Evolutionary conservation across 2,888 invertebrate species (phyloP), one percentile per base, ranked within the genome.

Genomic region (Drosophila siamana): DNA sequence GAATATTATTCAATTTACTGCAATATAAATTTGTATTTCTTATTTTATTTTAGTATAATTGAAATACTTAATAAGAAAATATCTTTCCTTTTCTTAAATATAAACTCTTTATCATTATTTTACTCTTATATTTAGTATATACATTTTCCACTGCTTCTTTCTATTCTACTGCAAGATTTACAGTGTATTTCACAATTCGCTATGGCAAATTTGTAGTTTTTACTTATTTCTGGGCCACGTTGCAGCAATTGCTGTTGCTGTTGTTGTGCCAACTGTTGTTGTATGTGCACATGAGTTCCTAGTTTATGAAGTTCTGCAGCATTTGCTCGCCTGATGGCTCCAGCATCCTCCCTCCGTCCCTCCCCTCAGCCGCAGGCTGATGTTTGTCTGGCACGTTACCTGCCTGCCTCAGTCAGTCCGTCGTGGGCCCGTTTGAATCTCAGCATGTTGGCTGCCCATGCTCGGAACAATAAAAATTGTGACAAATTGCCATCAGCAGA

Each of bases 221-320:
- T 13, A 6, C 13, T 63, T 46, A 56, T 44, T 68, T 77, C 63
- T 47, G 60, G n/a, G 43, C 47, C 44, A 60, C 60, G 65, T 50
- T 74, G 61, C 40, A 50, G 47, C 55, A 71, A 55, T 63, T 76
- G 69, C 46, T 61, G 62, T 76, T 52, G 65, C 65, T 71, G 36
- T 40, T 51, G n/a, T 4, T 72, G 66, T 69, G 55, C 24, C 56
- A 56, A 50, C 67, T 72, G 71, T 61, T 72, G 71, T 61, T 56
- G 55, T 22, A 13, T 56, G 71, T 60, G 76, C 77, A 74, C 82
- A 84, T 86, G 86, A 88, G 88, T 86, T 84, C 83, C 72, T 80
- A 83, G 83, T 84, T 84, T 84, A 84, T 84, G 86, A 86, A 84
- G 60, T 78, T 78, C 79, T 78, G 70, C 80, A 77, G 81, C 80